Conservation (phyloP, 2,888 invertebrate genomes). For the Dasypogon diadema region DNA sequence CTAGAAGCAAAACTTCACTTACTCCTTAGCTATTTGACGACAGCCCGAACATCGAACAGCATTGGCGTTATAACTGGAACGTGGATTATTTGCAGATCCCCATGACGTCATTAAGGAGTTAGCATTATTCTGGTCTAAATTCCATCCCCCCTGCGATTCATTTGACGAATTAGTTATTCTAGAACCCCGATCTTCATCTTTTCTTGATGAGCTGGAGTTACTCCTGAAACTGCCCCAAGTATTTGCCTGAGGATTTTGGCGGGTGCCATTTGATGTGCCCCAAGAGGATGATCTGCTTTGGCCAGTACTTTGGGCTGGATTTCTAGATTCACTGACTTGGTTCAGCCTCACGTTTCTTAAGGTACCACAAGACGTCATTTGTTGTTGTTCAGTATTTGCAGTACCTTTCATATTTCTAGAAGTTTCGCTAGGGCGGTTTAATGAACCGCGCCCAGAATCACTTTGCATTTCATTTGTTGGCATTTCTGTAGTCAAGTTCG, state of each 20-base stretch:
- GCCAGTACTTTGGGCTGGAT: not conserved
- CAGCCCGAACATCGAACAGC: constrained; percentile 63
- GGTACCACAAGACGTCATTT: no score
- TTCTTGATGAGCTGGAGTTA: not conserved
- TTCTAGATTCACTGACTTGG: no score
- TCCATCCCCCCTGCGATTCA: not conserved
- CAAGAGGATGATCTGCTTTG: not conserved
- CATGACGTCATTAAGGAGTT: not conserved
- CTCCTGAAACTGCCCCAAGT: not conserved
- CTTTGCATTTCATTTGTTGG: no score
- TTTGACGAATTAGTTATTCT: not conserved
- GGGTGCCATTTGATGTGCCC: not conserved
- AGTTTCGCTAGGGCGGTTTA: no score
- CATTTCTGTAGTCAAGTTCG: not conserved
- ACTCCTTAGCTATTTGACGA: constrained; percentile 62
- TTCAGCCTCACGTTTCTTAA: no score
- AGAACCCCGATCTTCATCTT: not conserved
- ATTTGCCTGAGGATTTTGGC: no score
- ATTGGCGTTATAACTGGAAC: not conserved
- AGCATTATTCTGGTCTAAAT: not conserved
- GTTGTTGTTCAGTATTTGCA: no score
- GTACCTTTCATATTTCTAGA: no score
- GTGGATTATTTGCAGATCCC: constrained; percentile 6
- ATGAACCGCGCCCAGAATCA: no score
- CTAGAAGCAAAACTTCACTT: constrained; percentile 40